Evolutionary conservation across 92 coral and sea anemone genomes (phyloP), one percentile per base, ranked within the genome.

Genomic region (Palythoa heliodiscus): DNA sequence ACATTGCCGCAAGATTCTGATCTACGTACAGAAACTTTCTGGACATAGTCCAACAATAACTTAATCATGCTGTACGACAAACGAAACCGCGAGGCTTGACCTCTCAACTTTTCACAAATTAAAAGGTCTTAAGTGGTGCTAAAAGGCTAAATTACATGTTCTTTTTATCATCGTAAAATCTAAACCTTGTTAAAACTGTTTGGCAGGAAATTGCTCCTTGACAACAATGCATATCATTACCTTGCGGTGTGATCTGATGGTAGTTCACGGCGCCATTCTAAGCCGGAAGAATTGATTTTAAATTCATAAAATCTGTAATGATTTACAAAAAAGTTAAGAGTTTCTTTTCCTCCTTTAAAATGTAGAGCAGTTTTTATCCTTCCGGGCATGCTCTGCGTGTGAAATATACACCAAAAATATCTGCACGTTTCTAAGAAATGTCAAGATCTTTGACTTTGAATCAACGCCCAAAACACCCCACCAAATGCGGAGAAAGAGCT

Each of bases 1-100:
- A 58, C 64, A 58, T 15, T 58, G 64, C 64, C 19, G 64, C 64
- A 5, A 58, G 64, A 11, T 58, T 58, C 20, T 19, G 20, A 15
- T 11, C 20, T 58, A 58, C 64, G 35, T 29, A 29, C 20, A 14
- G 7, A 14, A 29, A 29, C 1, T 29, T 29, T 29, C 64, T 58
- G 64, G 64, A 58, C 64, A 58, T 9, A 19, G 19, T 58, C 64
- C 64, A 58, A 58, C 64, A 19, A 58, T 5, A 58, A 58, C 64
- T 58, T 11, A 58, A 15, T 19, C 20, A 19, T 78, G 39, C 63
- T 80, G 13, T 54, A 63, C 37, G 19, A 48, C 47, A 80, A 64
- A 43, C 13, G 84, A 78, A 67, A 80, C 84, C 84, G 55, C 84
- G 66, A 80, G 81, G 12, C 74, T 80, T 80, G 84, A 80, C 74